Base-by-base conservation (phyloP, 2,888 invertebrate genomes). In the Agrochola litura region DNA sequence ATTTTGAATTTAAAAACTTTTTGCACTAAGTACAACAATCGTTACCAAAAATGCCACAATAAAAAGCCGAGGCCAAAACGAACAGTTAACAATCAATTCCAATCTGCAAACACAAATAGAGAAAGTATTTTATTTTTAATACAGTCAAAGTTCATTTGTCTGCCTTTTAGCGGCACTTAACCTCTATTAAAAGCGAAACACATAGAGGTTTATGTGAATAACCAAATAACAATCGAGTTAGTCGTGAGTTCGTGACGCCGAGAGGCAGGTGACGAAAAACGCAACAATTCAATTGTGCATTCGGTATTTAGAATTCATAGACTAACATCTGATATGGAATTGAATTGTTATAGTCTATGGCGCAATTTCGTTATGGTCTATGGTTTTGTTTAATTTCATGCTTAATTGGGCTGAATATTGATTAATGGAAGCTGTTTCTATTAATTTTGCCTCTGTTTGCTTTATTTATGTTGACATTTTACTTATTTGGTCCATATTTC, bases 181-280 rank as follows among this genome's bases (percentile, higher is more conserved):
- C 89, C 89, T 90, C 89, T 89, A 90, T 90, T 87, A 88, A 90
- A 86, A 89, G 86, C 82, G 79, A 87, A 89, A 88, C 85, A 84
- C 83, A 86, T 86, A 82, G 78, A 83, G 84, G 81, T 83, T 88
- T 89, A 90, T 87, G 88, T 88, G 81, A 88, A 87, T 88, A 88
- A 88, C 88, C 87, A 90, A 89, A 91, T 89, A 88, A 87, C 88
- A 89, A 89, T 90, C 85, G 88, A 86, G 70, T 80, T 77, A 89
- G 88, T 92, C 92, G 92, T 92, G 93, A 90, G 89, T 83, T 89
- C 90, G 90, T 90, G 90, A 90, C 92, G 87, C 89, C 85, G 74
- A 83, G 85, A 83, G 74, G 86, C 91, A 93, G 90, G 93, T 93
- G 93, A 92, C 90, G 92, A 92, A 92, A 92, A 92, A 91, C 90